A percentile compares a stretch with the other conserved stretches of the same genome.
Conservation (phyloP, 1,140 invertebrate species). For the Conus betulinus region DNA sequence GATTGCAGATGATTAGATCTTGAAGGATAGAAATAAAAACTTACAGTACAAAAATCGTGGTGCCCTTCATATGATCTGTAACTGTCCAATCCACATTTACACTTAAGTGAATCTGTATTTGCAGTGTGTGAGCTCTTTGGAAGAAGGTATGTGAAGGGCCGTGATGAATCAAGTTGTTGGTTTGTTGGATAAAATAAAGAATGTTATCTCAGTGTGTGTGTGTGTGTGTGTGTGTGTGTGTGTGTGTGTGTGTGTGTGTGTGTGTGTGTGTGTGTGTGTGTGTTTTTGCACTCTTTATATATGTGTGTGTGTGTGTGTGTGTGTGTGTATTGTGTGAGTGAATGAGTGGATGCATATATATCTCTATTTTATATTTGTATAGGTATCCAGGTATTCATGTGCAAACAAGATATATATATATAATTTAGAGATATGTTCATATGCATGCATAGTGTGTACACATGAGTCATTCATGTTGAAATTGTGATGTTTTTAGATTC, state of each 20-base stretch:
- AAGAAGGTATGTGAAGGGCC: too few species aligned
- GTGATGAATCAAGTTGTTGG: too few species aligned
- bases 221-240: not conserved
- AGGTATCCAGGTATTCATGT: too few species aligned
- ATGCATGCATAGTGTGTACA: not conserved
- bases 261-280: not conserved
- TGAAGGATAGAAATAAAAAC: too few species aligned
- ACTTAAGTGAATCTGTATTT: too few species aligned
- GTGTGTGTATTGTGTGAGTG: not conserved
- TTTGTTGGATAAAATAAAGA: too few species aligned
- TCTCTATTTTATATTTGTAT: not conserved
- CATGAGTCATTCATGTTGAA: not conserved
- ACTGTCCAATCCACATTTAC: too few species aligned
- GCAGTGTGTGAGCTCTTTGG: too few species aligned
- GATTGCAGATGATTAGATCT: too few species aligned
- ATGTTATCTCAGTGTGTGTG: not conserved
- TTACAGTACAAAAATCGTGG: too few species aligned
- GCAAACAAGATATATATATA: too few species aligned
- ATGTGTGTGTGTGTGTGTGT: not conserved
- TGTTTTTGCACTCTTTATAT: not conserved
- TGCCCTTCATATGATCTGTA: too few species aligned
- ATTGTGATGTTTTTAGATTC: constrained; percentile 37
- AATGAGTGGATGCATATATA: not conserved
- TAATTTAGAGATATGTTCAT: not conserved
- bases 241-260: not conserved